Evolutionary conservation across 2,797 vertebrate species (phyloP).

Genomic region (Eupleurogrammus muticus): DNA sequence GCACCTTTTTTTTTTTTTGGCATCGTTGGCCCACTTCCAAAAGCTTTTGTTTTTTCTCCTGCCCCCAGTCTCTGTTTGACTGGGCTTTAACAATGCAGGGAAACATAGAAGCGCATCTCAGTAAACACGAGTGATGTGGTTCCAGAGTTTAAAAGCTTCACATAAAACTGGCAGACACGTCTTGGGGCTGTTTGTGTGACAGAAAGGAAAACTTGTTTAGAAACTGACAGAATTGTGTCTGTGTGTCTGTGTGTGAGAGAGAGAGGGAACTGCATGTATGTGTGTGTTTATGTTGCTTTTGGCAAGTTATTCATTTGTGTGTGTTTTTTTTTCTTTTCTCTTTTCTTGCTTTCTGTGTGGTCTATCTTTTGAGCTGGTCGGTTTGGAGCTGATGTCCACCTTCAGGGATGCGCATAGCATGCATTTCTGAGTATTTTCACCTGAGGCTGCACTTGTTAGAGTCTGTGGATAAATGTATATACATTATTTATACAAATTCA

Average conservation of each 20-base stretch:
- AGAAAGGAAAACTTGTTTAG: constrained; percentile 79
- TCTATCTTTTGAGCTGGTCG: constrained; percentile 75
- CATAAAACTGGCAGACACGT: constrained; percentile 76
- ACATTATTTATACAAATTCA: constrained; percentile 86
- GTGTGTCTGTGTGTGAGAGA: constrained; percentile 38
- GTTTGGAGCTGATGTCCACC: constrained; percentile 81
- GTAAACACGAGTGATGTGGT: constrained; percentile 78
- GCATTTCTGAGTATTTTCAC: constrained; percentile 85
- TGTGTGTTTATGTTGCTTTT: constrained; percentile 76
- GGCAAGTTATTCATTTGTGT: constrained; percentile 80
- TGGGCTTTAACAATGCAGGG: constrained; percentile 69
- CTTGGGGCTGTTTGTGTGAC: constrained; percentile 79
- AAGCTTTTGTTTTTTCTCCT: constrained; percentile 59
- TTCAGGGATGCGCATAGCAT: constrained; percentile 79
- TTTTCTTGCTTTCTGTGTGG: constrained; percentile 67
- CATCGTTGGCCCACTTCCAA: constrained; percentile 73
- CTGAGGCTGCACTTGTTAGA: constrained; percentile 84
- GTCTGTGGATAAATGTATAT: constrained; percentile 84
- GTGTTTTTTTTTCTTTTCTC: constrained; percentile 31
- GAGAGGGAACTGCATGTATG: constrained; percentile 24
- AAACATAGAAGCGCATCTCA: constrained; percentile 71
- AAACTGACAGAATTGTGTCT: constrained; percentile 73
- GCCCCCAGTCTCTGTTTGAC: constrained; percentile 73
- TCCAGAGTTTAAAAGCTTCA: constrained; percentile 81
- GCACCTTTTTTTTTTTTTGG: constrained; percentile 69